These are phyloP conservation scores for Falco berigora DNA, from an alignment of 2,797 vertebrate genomes.

Conservation along the genomic window DNA sequence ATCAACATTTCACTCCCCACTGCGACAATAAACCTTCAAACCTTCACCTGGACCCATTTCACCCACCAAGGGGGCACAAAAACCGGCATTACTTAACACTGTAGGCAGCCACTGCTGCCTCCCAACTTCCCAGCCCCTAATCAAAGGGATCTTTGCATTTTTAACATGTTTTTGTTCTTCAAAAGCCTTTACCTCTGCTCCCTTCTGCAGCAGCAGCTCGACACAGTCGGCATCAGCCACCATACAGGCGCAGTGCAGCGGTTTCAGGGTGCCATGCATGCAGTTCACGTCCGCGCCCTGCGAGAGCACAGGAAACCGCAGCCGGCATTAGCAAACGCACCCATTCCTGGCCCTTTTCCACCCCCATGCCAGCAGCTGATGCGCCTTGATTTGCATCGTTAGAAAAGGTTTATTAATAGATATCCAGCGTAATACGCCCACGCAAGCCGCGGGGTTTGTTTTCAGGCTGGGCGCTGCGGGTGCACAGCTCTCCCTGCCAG, in stretches of 20 bases:
- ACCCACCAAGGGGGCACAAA: neutral
- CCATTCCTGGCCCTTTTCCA: neutral
- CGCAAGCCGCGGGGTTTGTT: neutral
- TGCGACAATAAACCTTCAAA: fast-evolving
- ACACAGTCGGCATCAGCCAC: slow-evolving; percentile 93
- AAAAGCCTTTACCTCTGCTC: slow-evolving; percentile 84
- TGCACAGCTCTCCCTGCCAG: neutral
- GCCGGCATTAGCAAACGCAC: neutral
- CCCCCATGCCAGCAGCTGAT: neutral
- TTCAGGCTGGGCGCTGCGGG: fast-evolving
- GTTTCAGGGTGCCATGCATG: slow-evolving; percentile 93
- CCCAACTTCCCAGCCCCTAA: fast-evolving
- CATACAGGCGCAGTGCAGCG: slow-evolving; percentile 97
- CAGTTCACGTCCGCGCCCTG: slow-evolving; percentile 96
- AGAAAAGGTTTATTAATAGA: neutral
- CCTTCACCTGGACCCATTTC: neutral
- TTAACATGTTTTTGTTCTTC: fast-evolving
- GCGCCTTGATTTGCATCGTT: neutral
- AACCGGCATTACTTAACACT: neutral
- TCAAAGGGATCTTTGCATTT: neutral
- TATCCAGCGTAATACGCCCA: fast-evolving
- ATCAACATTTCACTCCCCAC: fast-evolving
- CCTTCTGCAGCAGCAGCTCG: slow-evolving; percentile 92
- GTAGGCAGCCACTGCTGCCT: neutral
- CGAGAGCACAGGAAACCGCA: neutral